Conservation (phyloP, 1,140 invertebrate species). For the Physella acuta region DNA sequence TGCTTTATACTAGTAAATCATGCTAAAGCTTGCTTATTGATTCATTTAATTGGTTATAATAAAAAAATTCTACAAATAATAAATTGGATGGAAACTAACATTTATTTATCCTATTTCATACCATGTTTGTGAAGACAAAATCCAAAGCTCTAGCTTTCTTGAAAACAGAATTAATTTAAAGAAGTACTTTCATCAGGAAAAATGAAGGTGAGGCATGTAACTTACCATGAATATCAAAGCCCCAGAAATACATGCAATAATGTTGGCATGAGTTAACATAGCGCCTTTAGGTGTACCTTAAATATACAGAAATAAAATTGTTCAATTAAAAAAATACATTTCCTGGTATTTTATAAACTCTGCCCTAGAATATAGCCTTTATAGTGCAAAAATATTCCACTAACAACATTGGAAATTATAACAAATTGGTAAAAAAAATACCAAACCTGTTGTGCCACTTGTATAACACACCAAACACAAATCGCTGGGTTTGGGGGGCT, state of each 20-base stretch:
- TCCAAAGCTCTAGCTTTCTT: not conserved
- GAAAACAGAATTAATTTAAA: not conserved
- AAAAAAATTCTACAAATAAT: too few relatives aligned
- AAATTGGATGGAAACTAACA: not conserved
- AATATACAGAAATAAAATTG: not conserved
- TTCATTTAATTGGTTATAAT: too few relatives aligned
- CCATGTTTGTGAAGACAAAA: not conserved
- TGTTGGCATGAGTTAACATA: slow-evolving; percentile 6
- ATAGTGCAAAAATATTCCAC: not conserved
- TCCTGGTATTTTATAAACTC: not conserved
- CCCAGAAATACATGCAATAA: not conserved
- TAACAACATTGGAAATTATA: not conserved
- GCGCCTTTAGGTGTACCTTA: slow-evolving; percentile 16
- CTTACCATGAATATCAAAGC: slow-evolving; percentile 2
- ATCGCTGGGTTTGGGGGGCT: slow-evolving; percentile 83
- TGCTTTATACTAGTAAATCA: too few relatives aligned
- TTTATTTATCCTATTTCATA: not conserved
- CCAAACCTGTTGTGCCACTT: slow-evolving; percentile 88
- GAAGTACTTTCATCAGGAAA: too few relatives aligned
- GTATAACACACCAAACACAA: slow-evolving; percentile 95
- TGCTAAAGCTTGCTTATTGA: too few relatives aligned
- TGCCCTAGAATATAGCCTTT: not conserved
- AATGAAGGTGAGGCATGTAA: not conserved
- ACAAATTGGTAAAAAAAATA: not conserved
- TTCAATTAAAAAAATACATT: not conserved